Evolutionary conservation across 2,888 invertebrate species (phyloP), one percentile per base, ranked within the genome.

Genomic region (Leistus spinibarbis): DNA sequence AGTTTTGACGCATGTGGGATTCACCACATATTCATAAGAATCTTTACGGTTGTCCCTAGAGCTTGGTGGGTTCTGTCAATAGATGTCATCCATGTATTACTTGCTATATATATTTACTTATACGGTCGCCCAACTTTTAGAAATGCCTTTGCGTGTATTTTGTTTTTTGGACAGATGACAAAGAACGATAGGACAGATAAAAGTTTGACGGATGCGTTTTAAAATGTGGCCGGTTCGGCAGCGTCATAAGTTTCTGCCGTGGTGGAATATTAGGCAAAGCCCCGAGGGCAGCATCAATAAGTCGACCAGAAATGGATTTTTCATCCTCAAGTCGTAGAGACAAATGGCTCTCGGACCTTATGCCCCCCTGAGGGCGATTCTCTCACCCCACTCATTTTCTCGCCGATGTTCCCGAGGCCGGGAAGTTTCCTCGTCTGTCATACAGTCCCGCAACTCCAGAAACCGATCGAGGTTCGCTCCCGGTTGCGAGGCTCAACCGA

Each of bases 231-330:
- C 81, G 78, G 78, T 81, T 79, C 80, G 78, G 81, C 76, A 78
- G 80, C 57, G 72, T 72, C 72, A 72, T 72, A 72, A 72, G 64
- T 69, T 40, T 62, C 69, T 82, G 80, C 79, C 77, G 80, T 79
- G 79, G 78, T 78, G 81, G 82, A 83, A 84, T 84, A 84, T 84
- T 84, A 83, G 83, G 77, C 75, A 76, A 77, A 75, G 78, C 81
- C 84, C 80, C 85, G 72, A 78, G 86, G 85, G 85, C 83, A 82
- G 83, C 85, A 86, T 86, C 86, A 86, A 85, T 86, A 86, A 86
- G 86, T 85, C 85, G 81, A 80, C 82, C 83, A 86, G 85, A 86
- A 86, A 86, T 86, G 86, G 86, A 86, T 86, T 86, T 86, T 86
- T 86, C 86, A 86, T 86, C 85, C 83, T 82, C 80, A 79, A 76